These are phyloP conservation scores for Pangasius djambal DNA, from an alignment of 2,797 vertebrate species.

Conservation along the genomic window DNA sequence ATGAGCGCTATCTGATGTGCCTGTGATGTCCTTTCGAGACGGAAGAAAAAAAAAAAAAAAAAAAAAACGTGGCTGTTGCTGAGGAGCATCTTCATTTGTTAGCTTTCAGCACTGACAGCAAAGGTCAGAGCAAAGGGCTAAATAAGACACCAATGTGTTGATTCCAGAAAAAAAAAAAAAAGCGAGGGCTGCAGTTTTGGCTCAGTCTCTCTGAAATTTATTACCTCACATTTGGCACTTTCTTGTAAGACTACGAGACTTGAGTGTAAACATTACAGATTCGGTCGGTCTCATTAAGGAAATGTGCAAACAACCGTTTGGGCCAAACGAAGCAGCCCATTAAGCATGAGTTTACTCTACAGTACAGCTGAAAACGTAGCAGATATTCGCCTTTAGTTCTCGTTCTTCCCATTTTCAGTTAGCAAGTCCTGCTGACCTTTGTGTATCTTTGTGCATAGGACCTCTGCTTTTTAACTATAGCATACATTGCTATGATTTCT, in stretches of 20 bases:
- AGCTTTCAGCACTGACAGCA: constrained; percentile 67
- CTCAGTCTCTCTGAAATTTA: neutral
- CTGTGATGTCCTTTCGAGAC: constrained; percentile 61
- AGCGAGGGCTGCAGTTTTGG: neutral
- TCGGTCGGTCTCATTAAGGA: neutral
- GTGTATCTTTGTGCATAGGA: neutral
- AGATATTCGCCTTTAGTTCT: neutral
- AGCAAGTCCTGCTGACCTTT: neutral
- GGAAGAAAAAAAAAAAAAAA: neutral
- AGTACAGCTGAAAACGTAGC: neutral
- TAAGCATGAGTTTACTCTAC: neutral
- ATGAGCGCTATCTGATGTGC: constrained; percentile 64
- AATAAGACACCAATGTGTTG: constrained; percentile 22
- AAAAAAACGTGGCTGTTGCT: neutral
- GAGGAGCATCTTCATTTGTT: constrained; percentile 69
- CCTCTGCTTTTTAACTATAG: too few species aligned
- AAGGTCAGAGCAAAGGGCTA: constrained; percentile 65
- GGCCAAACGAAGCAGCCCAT: too few species aligned
- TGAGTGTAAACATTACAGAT: constrained; percentile 8
- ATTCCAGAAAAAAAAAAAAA: neutral
- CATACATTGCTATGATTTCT: too few species aligned
- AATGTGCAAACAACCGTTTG: neutral
- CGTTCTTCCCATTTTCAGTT: neutral
- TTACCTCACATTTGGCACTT: neutral
- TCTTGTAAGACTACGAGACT: neutral